phyloP scores from a whole-genome alignment of 2,888 invertebrate genomes.

The Drosophila meridionalis region DNA sequence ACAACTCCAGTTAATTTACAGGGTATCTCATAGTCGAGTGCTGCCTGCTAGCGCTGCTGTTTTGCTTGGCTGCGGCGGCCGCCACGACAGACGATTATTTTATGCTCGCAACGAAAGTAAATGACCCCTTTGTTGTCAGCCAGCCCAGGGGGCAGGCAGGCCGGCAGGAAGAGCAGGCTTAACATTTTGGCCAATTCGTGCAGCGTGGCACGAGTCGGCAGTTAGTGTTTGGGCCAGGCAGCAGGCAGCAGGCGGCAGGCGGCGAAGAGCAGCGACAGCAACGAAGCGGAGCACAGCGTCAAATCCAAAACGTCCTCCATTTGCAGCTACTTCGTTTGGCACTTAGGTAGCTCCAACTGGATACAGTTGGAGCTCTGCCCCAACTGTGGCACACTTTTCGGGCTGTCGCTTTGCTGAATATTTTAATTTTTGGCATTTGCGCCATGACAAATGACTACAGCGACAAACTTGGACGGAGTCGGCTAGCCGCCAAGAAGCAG shows the following conservation, averaged over 20 bases:
- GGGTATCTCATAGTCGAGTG: neutral
- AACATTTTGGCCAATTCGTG: conserved; percentile 65
- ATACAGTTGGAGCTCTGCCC: conserved; percentile 28
- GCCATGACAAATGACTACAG: conserved; percentile 74
- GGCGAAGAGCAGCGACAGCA: conserved; percentile 9
- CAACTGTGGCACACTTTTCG: conserved; percentile 71
- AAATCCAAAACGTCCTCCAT: conserved; percentile 68
- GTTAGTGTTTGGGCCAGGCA: conserved; percentile 37
- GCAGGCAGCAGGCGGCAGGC: conserved; percentile 1
- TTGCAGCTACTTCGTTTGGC: conserved; percentile 64
- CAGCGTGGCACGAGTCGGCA: conserved; percentile 61
- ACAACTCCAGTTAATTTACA: neutral
- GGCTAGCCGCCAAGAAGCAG: neutral
- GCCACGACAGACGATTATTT: conserved; percentile 71
- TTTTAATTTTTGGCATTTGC: conserved; percentile 59
- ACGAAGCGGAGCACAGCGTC: conserved; percentile 69
- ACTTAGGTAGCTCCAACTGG: conserved; percentile 40
- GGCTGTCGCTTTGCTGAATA: conserved; percentile 55
- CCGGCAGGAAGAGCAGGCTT: conserved; percentile 50
- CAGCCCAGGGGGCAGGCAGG: conserved; percentile 30
- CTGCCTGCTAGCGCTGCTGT: conserved; percentile 34
- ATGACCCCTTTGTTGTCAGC: conserved; percentile 76
- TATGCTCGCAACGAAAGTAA: conserved; percentile 78
- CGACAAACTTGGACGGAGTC: conserved; percentile 60
- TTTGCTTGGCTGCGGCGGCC: conserved; percentile 53